Base-by-base conservation (phyloP, 2,888 invertebrate genomes). In the Hypselothyrea guttata region DNA sequence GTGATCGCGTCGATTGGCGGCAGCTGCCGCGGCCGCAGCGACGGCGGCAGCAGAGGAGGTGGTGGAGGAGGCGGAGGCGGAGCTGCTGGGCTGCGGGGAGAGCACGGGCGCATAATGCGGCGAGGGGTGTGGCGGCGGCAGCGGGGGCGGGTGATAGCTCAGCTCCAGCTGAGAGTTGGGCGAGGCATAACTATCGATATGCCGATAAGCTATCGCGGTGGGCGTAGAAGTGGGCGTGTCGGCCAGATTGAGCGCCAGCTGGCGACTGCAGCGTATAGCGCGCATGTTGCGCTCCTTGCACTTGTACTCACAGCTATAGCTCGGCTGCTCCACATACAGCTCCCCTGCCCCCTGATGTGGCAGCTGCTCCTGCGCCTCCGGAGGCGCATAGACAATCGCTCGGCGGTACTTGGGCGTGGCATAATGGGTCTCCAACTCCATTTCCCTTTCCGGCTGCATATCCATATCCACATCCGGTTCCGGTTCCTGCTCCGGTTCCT, bases 1-100 rank as follows among this genome's bases (percentile, higher is more conserved):
- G 69, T 90, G 90, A 81, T 90, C 90, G 45, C 90, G 87, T 42
- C 90, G 84, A 65, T 88, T 90, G 28, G 88, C 86, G 4, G 90
- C 87, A 11, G 88, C 86, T 2, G 87, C 81, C 1, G 88, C 87
- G 0, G 67, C 55, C 1, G 83, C 84, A 4, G 86, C 81, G 1
- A 86, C 75, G 2, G 83, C 68, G 0, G 76, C 73, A n/a, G 83
- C 71, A 8, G 74, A 74, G 13, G 71, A 58, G 47, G 74, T 68
- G 11, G 54, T 56, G 7, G 71, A 57, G 30, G 55, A 55, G 60
- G 48, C 85, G 30, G 84, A 72, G n/a, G 86, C n/a, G n/a, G n/a
- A n/a, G n/a, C n/a, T 79, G 40, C 81, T 63, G 37, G 78, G 71
- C 34, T 71, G 83, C 1, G 78, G 83, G 4, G 77, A 81, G 3